Percentiles rank a stretch among this genome's conserved stretches.
Evolutionary conservation across 2,888 invertebrate genomes (phyloP).

Genomic region (Geophilus truncorum): DNA sequence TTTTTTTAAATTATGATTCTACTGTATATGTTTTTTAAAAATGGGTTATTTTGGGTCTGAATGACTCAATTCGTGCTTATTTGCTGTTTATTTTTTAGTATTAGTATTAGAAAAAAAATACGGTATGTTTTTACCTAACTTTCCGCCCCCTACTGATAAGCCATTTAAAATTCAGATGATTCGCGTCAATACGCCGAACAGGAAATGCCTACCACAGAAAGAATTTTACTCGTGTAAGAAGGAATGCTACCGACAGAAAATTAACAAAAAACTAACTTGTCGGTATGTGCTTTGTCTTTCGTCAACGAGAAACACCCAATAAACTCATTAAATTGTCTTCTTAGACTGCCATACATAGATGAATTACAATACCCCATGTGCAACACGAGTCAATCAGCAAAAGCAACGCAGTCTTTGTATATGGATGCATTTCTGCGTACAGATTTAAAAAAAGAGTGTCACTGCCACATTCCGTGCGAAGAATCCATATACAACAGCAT

Average conservation of each 20-base stretch:
- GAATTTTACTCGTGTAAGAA: background rate
- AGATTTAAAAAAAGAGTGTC: background rate
- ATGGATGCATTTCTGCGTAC: background rate
- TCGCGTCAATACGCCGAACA: background rate
- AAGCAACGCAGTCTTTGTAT: background rate
- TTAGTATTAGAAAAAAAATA: no score
- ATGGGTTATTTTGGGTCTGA: no score
- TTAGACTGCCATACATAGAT: background rate
- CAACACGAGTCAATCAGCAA: background rate
- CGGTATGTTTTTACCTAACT: no score
- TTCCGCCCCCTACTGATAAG: no score
- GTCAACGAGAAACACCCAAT: no score
- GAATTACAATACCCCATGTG: background rate
- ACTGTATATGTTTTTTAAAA: no score
- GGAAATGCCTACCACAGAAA: background rate
- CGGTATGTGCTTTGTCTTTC: background rate
- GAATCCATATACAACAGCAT: background rate
- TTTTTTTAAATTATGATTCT: no score
- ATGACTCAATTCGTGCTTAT: no score
- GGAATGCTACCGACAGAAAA: background rate
- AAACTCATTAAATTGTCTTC: background rate
- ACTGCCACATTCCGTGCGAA: background rate
- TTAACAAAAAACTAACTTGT: background rate
- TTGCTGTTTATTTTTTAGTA: no score
- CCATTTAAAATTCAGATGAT: background rate